Evolutionary conservation across 2,888 invertebrate genomes (phyloP).

Genomic region (Hirtodrosophila histrioides): DNA sequence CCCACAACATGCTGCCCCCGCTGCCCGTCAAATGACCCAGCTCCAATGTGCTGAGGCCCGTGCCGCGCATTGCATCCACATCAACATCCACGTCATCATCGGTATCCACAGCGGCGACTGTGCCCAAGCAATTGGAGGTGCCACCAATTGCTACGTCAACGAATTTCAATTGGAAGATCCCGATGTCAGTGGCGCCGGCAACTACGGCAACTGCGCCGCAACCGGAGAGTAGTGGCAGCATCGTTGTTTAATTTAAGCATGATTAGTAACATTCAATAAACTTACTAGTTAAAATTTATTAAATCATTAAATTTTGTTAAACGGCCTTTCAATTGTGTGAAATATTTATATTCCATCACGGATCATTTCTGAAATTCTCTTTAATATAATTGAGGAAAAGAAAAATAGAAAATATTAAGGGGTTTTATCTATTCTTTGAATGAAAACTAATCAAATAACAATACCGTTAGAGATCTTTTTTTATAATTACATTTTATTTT

Average conservation of each 20-base stretch:
- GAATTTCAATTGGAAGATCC: slow-evolving; percentile 59
- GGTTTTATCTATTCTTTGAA: too few relatives aligned
- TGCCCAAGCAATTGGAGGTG: slow-evolving; percentile 24
- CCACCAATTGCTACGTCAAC: slow-evolving; percentile 21
- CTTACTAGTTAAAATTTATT: slow-evolving; percentile 62
- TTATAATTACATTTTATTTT: too few relatives aligned
- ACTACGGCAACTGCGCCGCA: slow-evolving; percentile 4
- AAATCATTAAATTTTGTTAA: slow-evolving; percentile 26
- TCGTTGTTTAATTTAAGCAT: slow-evolving; percentile 51
- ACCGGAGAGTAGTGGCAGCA: slow-evolving; percentile 19
- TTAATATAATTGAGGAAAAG: too few relatives aligned
- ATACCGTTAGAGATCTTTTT: not conserved
- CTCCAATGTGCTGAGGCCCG: slow-evolving; percentile 81
- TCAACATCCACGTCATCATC: slow-evolving; percentile 46
- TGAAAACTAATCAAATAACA: too few relatives aligned
- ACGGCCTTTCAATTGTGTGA: not conserved
- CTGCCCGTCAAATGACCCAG: slow-evolving; percentile 83
- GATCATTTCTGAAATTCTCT: too few relatives aligned
- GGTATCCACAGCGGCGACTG: slow-evolving; percentile 20
- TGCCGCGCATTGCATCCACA: slow-evolving; percentile 82
- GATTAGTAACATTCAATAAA: slow-evolving; percentile 42
- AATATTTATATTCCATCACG: too few relatives aligned
- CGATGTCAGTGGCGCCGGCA: slow-evolving; percentile 23
- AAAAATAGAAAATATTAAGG: too few relatives aligned
- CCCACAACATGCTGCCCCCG: slow-evolving; percentile 66